These are phyloP conservation scores for Chaenocephalus aceratus DNA, from an alignment of 2,113 vertebrate genomes.

Conservation along the genomic window DNA sequence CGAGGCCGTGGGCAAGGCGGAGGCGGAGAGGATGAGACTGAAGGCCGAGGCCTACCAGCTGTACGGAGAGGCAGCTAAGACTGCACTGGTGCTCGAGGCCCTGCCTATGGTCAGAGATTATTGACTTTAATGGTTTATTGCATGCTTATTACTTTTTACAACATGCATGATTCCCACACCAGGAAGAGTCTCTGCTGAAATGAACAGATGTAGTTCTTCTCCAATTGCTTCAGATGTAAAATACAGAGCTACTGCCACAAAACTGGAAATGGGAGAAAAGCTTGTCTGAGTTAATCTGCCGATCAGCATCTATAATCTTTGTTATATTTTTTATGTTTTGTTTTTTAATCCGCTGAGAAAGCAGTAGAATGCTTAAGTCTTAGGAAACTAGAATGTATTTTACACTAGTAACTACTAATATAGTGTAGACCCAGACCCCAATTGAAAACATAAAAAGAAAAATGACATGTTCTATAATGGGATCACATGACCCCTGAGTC, in stretches of 20 bases:
- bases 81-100: constrained; percentile 91
- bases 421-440: no score
- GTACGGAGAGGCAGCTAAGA: constrained; percentile 93
- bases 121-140: not conserved
- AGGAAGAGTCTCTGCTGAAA: no score
- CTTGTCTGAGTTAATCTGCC: not conserved
- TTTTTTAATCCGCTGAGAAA: not conserved
- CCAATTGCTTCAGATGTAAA: not conserved
- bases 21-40: constrained; percentile 95
- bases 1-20: constrained; percentile 89
- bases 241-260: not conserved
- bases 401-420: not conserved
- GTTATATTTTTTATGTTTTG: not conserved
- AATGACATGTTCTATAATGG: not conserved
- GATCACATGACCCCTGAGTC: not conserved
- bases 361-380: not conserved
- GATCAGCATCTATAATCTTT: not conserved
- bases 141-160: not conserved
- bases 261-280: no score
- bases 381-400: not conserved
- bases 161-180: not conserved
- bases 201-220: not conserved
- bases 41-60: constrained; percentile 94
- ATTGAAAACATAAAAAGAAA: no score
- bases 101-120: constrained; percentile 88